phyloP scores from a whole-genome alignment of 2,113 vertebrate species.

The Oncorhynchus mykiss region DNA sequence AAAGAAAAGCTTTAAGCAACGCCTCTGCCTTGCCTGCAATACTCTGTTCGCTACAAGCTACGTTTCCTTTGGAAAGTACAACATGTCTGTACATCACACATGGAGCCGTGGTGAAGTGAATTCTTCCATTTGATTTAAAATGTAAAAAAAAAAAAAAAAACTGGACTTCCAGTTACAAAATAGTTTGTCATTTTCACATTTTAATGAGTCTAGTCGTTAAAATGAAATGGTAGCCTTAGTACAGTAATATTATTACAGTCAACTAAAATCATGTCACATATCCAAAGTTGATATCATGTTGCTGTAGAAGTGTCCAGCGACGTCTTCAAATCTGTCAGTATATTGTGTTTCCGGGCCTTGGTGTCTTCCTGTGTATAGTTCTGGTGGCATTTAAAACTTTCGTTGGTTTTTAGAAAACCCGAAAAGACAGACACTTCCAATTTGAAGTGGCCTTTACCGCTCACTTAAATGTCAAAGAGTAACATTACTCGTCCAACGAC shows the following conservation, averaged over 20 bases:
- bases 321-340: slow-evolving; percentile 37
- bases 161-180: slow-evolving; percentile 71
- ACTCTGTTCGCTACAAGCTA: slow-evolving; percentile 78
- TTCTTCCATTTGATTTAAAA: slow-evolving; percentile 61
- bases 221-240: slow-evolving; percentile 67
- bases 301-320: slow-evolving; percentile 46
- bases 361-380: slow-evolving; percentile 51
- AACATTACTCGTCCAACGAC: slow-evolving; percentile 44
- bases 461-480: slow-evolving; percentile 47
- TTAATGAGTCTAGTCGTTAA: slow-evolving; percentile 50
- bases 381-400: slow-evolving; percentile 46
- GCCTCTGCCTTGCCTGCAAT: slow-evolving; percentile 99
- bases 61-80: slow-evolving; percentile 66
- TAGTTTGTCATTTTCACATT: slow-evolving; percentile 43
- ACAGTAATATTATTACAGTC: slow-evolving; percentile 61
- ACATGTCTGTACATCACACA: slow-evolving; percentile 57
- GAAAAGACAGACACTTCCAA: slow-evolving; percentile 56
- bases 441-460: slow-evolving; percentile 80
- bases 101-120: slow-evolving; percentile 70
- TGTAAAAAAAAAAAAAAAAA: slow-evolving; percentile 24
- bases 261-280: slow-evolving; percentile 55
- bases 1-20: slow-evolving; percentile 99
- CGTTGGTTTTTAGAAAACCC: slow-evolving; percentile 8
- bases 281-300: slow-evolving; percentile 40
- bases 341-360: slow-evolving; percentile 16